A percentile compares a stretch with the other conserved stretches of the same genome.
These are phyloP conservation scores for Antheraea pernyi DNA, from an alignment of 1,140 invertebrate genomes.

Conservation along the genomic window DNA sequence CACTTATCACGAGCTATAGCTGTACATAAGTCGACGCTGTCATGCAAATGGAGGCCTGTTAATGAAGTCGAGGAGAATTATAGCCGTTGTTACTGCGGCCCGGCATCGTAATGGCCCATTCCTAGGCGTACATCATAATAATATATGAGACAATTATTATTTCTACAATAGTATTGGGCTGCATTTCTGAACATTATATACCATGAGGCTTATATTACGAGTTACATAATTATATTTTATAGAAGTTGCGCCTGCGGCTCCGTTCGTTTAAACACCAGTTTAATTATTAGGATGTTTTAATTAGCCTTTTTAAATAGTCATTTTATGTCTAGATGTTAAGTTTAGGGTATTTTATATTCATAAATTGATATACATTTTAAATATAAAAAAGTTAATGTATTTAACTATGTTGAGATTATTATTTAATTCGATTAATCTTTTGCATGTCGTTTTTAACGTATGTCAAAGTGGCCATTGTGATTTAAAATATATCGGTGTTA, in stretches of 20 bases:
- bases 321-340: too few species aligned
- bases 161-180: conserved; percentile 51
- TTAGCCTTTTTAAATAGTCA: too few species aligned
- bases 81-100: conserved; percentile 73
- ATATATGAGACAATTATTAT: conserved; percentile 72
- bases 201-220: conserved; percentile 10
- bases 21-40: conserved; percentile 67
- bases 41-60: conserved; percentile 77
- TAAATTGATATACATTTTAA: too few species aligned
- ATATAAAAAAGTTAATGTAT: too few species aligned
- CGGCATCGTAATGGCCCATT: conserved; percentile 70
- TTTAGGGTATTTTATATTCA: too few species aligned
- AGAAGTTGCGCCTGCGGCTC: background rate
- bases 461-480: too few species aligned
- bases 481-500: too few species aligned
- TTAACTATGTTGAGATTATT: too few species aligned
- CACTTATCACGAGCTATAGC: conserved; percentile 62
- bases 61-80: conserved; percentile 77
- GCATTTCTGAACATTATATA: conserved; percentile 31
- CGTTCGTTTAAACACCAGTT: background rate
- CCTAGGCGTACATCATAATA: conserved; percentile 70
- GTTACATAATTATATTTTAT: background rate
- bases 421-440: too few species aligned
- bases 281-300: too few species aligned
- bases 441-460: too few species aligned